Conservation (phyloP, 2,113 vertebrate species). For the Scatophagus argus region DNA sequence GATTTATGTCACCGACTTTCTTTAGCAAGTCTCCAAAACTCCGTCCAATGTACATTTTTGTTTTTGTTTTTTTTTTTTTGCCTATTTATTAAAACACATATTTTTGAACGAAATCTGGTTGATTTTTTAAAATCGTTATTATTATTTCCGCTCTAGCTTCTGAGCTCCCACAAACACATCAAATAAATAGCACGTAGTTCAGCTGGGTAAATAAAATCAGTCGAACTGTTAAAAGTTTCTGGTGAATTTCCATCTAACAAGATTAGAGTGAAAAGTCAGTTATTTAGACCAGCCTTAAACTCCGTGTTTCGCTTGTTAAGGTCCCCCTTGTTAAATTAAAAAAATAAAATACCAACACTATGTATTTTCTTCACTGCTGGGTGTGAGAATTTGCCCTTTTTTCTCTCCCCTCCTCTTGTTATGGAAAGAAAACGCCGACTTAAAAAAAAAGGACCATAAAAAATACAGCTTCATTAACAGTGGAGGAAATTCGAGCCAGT, state of each 20-base stretch:
- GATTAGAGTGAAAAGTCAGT: not conserved
- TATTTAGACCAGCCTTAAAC: not conserved
- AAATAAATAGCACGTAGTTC: not conserved
- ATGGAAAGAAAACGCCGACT: conserved; percentile 61
- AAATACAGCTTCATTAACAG: conserved; percentile 77
- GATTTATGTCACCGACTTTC: conserved; percentile 72
- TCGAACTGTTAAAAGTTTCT: not conserved
- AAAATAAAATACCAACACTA: not conserved
- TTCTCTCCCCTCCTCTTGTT: conserved; percentile 41
- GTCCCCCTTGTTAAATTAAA: not conserved
- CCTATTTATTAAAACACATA: conserved; percentile 97
- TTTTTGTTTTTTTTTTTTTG: conserved; percentile 84
- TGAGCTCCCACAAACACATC: too few species aligned
- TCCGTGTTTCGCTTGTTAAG: not conserved
- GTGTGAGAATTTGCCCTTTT: conserved; percentile 41
- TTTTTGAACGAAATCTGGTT: conserved; percentile 85
- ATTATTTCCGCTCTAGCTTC: not conserved
- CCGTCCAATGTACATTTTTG: conserved; percentile 89
- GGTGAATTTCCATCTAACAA: not conserved
- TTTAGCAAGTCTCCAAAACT: conserved; percentile 73
- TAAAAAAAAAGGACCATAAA: conserved; percentile 63
- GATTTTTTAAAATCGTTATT: conserved; percentile 61
- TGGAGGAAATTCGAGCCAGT: conserved; percentile 69
- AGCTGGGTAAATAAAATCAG: not conserved
- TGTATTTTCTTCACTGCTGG: conserved; percentile 29